phyloP scores from a whole-genome alignment of 2,888 invertebrate genomes.

The Halocaridina rubra region DNA sequence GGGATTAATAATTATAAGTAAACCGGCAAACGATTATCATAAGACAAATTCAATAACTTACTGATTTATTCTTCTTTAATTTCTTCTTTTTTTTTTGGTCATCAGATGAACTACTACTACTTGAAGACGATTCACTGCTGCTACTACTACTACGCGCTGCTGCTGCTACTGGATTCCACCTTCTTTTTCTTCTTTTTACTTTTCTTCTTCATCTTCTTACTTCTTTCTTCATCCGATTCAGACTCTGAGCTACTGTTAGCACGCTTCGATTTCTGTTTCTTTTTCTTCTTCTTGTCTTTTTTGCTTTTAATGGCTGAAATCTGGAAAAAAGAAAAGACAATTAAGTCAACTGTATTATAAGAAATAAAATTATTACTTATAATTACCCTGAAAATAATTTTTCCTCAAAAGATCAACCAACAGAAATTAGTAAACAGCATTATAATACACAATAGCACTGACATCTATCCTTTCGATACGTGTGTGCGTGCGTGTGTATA shows the following conservation, averaged over 20 bases:
- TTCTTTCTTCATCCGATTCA: constrained; percentile 1
- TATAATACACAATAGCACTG: too few relatives aligned
- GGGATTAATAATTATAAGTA: too few relatives aligned
- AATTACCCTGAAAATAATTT: too few relatives aligned
- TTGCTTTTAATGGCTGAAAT: constrained; percentile 21
- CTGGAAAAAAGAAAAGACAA: background rate
- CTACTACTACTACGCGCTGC: background rate
- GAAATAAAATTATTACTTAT: too few relatives aligned
- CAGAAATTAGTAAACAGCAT: too few relatives aligned
- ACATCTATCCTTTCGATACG: too few relatives aligned
- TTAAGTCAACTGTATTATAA: too few relatives aligned
- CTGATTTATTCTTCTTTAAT: constrained; percentile 25
- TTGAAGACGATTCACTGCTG: constrained; percentile 1
- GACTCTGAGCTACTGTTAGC: background rate
- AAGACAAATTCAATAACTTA: background rate
- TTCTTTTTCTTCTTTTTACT: background rate
- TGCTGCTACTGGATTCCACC: background rate
- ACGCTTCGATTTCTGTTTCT: constrained; percentile 1
- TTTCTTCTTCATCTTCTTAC: background rate
- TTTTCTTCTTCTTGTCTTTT: constrained; percentile 27
- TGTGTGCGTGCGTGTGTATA: too few relatives aligned
- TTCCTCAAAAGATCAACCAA: too few relatives aligned
- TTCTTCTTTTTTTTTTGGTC: constrained; percentile 33
- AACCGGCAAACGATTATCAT: too few relatives aligned
- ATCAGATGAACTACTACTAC: constrained; percentile 36